Evolutionary conservation across 2,888 invertebrate genomes (phyloP), one percentile per base, ranked within the genome.

Genomic region (Brassicogethes aeneus): DNA sequence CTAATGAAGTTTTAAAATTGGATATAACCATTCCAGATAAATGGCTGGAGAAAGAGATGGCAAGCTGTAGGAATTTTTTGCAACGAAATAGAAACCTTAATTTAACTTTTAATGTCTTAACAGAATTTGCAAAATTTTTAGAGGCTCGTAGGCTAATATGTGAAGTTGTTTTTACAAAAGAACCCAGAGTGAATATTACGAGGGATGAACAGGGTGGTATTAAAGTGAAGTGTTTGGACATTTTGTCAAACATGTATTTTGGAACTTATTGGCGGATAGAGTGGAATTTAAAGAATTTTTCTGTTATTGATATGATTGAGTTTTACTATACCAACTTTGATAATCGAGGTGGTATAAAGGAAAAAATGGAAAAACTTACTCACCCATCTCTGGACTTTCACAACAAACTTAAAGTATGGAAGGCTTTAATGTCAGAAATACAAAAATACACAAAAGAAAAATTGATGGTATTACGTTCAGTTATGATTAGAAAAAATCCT

Each of bases 301-400:
- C 32, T 32, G 13, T 32, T 32, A 8, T 10, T 10, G 32, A 32
- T 12, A 5, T 32, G 5, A 32, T 32, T 10, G 12, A 32, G 3
- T 32, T 32, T 32, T 32, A 32, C 32, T 32, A 32, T 32, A 13
- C 32, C 5, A 32, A 32, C 12, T 32, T 32, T 32, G 32, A 13
- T 32, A 13, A 13, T 23, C n/a, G n/a, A n/a, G n/a, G n/a, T n/a
- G n/a, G n/a, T n/a, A 32, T 32, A 32, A 32, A 32, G 13, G 13
- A 5, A 32, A 32, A 10, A 10, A 32, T 32, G 32, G 14, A 13
- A 32, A 8, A 32, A 10, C 5, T 32, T 10, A 12, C 13, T 12
- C 32, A 32, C 3, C 32, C 32, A 12, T 8, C 32, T 5, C 14
- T 10, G 32, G 32, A 32, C 3, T 32, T 32, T 12, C 32, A 32